Evolutionary conservation across 2,113 vertebrate species (phyloP), one percentile per base, ranked within the genome.

Genomic region (Charadrius vociferus): DNA sequence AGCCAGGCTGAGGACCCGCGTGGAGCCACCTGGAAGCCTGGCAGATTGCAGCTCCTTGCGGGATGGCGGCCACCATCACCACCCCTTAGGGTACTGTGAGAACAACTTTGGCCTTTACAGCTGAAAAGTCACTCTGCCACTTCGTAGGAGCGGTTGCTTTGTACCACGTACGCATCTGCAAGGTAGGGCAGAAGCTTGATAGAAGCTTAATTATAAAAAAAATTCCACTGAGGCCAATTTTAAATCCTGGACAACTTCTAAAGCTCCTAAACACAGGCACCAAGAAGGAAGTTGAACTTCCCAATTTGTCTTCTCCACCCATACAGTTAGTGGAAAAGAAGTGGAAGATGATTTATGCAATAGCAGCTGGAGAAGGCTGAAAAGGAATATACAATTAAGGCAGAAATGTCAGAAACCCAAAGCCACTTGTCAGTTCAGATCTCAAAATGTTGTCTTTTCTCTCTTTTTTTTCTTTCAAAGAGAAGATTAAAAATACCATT

Each of bases 401-500:
- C 73, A 91, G 61, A 58, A 89, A 96, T 75, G 65, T 90, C 66
- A 92, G 71, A 93, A 94, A 95, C 9, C 12, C 74, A 65, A 82
- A 74, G 75, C 34, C 29, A 47, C 52, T 71, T 96, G 88, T 94
- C 90, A 90, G 41, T 47, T 94, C 53, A 82, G 53, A 80, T 91
- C 58, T 96, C 71, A 86, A 93, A 97, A 97, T 75, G 58, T 41
- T 95, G 66, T 68, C 63, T 78, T 85, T 67, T 56, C 20, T 56
- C 39, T 74, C 7, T 53, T 68, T 56, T 56, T 43, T 34, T 72
- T 49, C 61, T 75, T 73, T 77, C 43, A 30, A 79, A 71, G 34
- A 87, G 41, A 91, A 65, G 70, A 95, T 82, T 80, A 90, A 97
- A 96, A 96, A 62, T 77, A 93, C 34, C 23, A 80, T 74, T 94